Percentiles rank a stretch among this genome's conserved stretches.
Evolutionary conservation across 2,888 invertebrate genomes (phyloP).

Genomic region (Troides helena): DNA sequence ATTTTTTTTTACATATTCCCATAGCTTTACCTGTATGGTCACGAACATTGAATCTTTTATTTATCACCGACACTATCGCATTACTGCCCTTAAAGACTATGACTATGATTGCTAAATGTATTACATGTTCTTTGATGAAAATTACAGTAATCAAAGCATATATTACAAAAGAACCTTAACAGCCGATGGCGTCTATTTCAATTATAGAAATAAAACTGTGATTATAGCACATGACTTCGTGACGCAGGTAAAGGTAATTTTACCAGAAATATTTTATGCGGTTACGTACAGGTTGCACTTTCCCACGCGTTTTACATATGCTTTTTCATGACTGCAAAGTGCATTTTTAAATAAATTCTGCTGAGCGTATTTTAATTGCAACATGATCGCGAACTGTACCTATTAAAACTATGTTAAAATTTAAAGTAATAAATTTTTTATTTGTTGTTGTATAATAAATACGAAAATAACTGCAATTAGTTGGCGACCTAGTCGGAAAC

Average conservation of each 20-base stretch:
- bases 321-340: slow-evolving; percentile 49
- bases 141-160: neutral
- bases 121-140: neutral
- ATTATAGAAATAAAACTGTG: slow-evolving; percentile 64
- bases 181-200: slow-evolving; percentile 48
- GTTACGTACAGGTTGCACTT: slow-evolving; percentile 55
- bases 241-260: slow-evolving; percentile 65
- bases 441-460: neutral
- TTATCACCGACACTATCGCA: no score
- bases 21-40: no score
- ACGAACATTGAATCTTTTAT: no score
- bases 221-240: slow-evolving; percentile 58
- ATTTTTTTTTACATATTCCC: no score
- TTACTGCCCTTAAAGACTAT: neutral
- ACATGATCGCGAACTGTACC: slow-evolving; percentile 41
- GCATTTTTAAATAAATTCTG: slow-evolving; percentile 47
- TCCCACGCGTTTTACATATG: slow-evolving; percentile 51
- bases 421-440: neutral
- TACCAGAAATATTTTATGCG: slow-evolving; percentile 65
- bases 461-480: neutral
- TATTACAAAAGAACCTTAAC: slow-evolving; percentile 35
- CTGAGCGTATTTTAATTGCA: slow-evolving; percentile 37
- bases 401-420: neutral
- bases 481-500: no score
- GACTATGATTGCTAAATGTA: neutral